Base-by-base conservation (phyloP, 2,113 vertebrate genomes). In the Xiphias gladius region DNA sequence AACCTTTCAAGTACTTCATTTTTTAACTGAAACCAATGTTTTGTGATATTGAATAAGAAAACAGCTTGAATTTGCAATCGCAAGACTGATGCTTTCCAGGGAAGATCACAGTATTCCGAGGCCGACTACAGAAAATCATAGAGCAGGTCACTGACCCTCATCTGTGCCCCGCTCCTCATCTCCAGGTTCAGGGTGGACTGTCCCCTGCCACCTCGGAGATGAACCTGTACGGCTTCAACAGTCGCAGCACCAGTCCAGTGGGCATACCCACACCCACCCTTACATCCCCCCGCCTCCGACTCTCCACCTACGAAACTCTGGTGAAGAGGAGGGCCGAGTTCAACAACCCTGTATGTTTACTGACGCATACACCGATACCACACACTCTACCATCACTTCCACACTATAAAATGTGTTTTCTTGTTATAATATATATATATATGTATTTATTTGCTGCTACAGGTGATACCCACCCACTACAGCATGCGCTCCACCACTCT, bases 141-240 rank as follows among this genome's bases (percentile, higher is more conserved):
- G 24, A 59, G 2, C 26, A 20, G 32, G 24, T 22, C 1, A 63
- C 28, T 79, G n/a, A 43, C 24, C 46, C 28, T 65, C 52, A 11
- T 58, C 74, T 57, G 8, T 46, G 7, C 6, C 1, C 26, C 19
- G 22, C n/a, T 16, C 48, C 3, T 26, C 32, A 1, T 14, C 7
- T 71, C 13, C 83, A 59, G 67, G 17, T 65, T 17, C 88, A 86
- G 70, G 86, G 93, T 7, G 55, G 79, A 57, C 32, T 94, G 39
- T 95, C 95, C 61, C 94, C 95, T 0, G 52, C 90, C 85, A 80
- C 85, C 12, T 94, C 95, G 0, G 95, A 96, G 52, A 58, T 92
- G 67, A 96, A 93, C 92, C 74, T 95, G 48, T 94, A 81, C 70
- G 55, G 64, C 74, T 89, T 76, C 84, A 93, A 92, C 82, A 87